Evolutionary conservation across 92 coral and sea anemone genomes (phyloP), one percentile per base, ranked within the genome.

Genomic region (Montipora capitata): DNA sequence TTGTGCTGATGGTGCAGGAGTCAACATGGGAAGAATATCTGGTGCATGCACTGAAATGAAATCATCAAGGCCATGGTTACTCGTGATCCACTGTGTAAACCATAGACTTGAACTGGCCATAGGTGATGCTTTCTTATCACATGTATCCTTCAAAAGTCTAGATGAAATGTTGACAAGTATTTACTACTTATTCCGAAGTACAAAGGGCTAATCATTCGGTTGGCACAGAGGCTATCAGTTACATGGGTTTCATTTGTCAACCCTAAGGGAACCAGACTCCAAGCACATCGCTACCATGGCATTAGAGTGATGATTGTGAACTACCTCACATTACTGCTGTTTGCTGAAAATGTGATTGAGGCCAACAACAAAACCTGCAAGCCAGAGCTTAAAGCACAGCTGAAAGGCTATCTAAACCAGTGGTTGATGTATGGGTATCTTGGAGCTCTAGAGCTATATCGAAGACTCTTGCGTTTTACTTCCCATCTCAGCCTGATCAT

Each of bases 231-330:
- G 79, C 84, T 86, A 56, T 86, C 90, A 56, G 84, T 86, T 51
- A 86, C 84, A 38, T 67, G 84, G 90, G 72, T 78, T 52, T 78
- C 90, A 57, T 77, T 86, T 39, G 89, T 85, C 57, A 48, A 20
- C 83, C 83, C 48, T 52, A 66, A 69, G 90, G 84, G 90, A 54
- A 86, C 84, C 35, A 86, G 78, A n/a, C 77, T 86, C 15, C 90
- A 86, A 86, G 90, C 90, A 51, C 83, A 85, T 68, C 89, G 68
- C 20, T 64, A 86, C 67, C 89, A 57, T 77, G 84, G 84, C 84
- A 86, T 86, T 1, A 78, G 84, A 67, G 79, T 77, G 73, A 59
- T 78, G 85, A 86, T 86, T 68, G 90, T 68, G 71, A 86, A 86
- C 90, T 77, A 77, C 78, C 90, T 86, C 43, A 12, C 56, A 17